phyloP scores from a whole-genome alignment of 2,113 vertebrate genomes.

The Scomber japonicus region DNA sequence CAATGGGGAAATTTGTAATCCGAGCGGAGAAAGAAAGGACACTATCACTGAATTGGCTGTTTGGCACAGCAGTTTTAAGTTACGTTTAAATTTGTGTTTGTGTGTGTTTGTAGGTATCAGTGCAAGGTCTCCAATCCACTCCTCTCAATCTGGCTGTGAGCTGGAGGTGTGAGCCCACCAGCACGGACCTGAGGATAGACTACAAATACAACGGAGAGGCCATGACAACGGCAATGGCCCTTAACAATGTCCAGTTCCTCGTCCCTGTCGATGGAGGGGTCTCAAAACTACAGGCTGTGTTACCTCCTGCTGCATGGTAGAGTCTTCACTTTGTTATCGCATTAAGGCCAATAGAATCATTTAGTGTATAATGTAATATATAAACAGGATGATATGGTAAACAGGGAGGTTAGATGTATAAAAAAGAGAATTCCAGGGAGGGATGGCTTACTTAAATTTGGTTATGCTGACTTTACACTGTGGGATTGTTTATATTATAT shows the following conservation, averaged over 20 bases:
- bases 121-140: slow-evolving; percentile 93
- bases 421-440: too few species aligned
- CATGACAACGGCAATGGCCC: slow-evolving; percentile 91
- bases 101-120: slow-evolving; percentile 87
- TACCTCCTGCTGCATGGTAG: slow-evolving; percentile 97
- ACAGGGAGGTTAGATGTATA: neutral
- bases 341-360: too few species aligned
- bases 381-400: slow-evolving; percentile 3
- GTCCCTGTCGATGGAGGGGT: slow-evolving; percentile 94
- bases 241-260: slow-evolving; percentile 98
- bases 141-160: slow-evolving; percentile 96
- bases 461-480: neutral
- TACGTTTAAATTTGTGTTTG: too few species aligned
- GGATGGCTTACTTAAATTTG: neutral
- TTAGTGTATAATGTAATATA: accelerated
- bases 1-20: too few species aligned
- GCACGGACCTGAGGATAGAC: slow-evolving; percentile 97
- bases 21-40: too few species aligned
- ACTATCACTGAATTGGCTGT: too few species aligned
- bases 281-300: slow-evolving; percentile 94
- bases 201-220: slow-evolving; percentile 97
- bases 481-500: neutral
- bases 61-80: neutral
- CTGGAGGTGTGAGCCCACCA: slow-evolving; percentile 95
- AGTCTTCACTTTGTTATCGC: neutral